These are phyloP conservation scores for Vesta saturnalis DNA, from an alignment of 2,888 invertebrate species.

Conservation along the genomic window DNA sequence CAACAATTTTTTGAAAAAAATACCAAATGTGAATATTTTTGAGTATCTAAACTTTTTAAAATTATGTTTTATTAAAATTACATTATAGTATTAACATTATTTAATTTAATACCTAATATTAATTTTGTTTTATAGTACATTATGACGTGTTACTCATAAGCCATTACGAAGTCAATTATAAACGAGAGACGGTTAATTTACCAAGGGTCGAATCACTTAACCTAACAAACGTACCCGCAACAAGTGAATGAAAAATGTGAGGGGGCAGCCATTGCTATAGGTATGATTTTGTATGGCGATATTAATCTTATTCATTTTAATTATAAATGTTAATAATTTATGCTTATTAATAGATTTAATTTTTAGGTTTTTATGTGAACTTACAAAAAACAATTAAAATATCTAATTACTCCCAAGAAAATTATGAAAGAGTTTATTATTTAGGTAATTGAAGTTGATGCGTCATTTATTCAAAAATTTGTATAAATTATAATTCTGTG, in stretches of 20 bases:
- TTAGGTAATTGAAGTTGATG: constrained; percentile 20
- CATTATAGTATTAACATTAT: too few species aligned
- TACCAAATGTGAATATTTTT: too few species aligned
- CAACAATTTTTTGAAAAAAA: too few species aligned
- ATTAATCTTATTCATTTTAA: constrained; percentile 12
- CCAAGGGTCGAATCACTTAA: constrained; percentile 58
- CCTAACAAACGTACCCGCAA: constrained; percentile 46
- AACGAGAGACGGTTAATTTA: constrained; percentile 55
- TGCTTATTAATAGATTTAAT: not conserved
- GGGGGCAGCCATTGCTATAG: constrained; percentile 39
- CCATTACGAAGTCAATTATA: constrained; percentile 36
- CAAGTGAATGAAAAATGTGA: constrained; percentile 49
- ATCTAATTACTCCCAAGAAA: too few species aligned
- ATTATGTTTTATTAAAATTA: too few species aligned
- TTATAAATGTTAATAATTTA: not conserved
- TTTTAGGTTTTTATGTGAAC: not conserved
- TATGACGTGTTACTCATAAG: constrained; percentile 37
- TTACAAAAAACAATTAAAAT: too few species aligned
- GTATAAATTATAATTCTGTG: not conserved
- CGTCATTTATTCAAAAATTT: not conserved
- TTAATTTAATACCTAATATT: not conserved
- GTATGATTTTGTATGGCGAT: constrained; percentile 23
- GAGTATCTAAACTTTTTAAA: too few species aligned
- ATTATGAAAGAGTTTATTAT: too few species aligned
- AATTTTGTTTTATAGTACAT: constrained; percentile 9